Evolutionary conservation across 2,888 invertebrate genomes (phyloP).

Genomic region (Lithophane socia): DNA sequence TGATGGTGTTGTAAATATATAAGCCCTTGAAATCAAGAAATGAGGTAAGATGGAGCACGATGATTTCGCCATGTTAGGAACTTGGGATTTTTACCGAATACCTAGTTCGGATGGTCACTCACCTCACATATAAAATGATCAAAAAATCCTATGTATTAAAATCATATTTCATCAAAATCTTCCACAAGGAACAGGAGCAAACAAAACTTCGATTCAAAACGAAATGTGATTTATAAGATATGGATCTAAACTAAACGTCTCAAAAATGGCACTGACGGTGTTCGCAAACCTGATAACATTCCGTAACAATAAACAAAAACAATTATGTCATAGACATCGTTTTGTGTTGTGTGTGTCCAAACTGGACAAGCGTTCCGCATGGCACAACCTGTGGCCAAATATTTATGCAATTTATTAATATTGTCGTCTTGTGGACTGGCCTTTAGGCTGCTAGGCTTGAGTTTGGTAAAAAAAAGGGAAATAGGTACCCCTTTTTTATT

Average conservation of each 20-base stretch:
- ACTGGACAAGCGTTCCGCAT: conserved; percentile 73
- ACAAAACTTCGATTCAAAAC: conserved; percentile 42
- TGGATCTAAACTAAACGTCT: conserved; percentile 72
- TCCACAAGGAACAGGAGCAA: neutral
- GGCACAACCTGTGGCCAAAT: conserved; percentile 85
- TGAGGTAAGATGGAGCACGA: neutral
- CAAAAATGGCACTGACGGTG: conserved; percentile 87
- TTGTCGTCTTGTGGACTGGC: conserved; percentile 67
- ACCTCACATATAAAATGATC: neutral
- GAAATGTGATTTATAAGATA: conserved; percentile 61
- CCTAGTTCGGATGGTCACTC: neutral
- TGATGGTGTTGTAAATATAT: neutral
- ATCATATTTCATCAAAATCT: conserved; percentile 11
- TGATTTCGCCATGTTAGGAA: neutral
- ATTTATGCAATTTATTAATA: conserved; percentile 89
- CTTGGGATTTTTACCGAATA: neutral
- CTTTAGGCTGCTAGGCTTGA: conserved; percentile 47
- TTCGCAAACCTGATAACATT: conserved; percentile 82
- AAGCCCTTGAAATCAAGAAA: neutral
- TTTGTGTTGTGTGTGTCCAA: conserved; percentile 77
- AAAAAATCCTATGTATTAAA: neutral
- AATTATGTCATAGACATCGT: conserved; percentile 86
- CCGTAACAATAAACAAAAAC: conserved; percentile 85
- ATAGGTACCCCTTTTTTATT: neutral
- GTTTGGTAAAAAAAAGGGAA: conserved; percentile 2